These are phyloP conservation scores for Arothron firmamentum DNA, from an alignment of 2,113 vertebrate genomes.

Conservation along the genomic window DNA sequence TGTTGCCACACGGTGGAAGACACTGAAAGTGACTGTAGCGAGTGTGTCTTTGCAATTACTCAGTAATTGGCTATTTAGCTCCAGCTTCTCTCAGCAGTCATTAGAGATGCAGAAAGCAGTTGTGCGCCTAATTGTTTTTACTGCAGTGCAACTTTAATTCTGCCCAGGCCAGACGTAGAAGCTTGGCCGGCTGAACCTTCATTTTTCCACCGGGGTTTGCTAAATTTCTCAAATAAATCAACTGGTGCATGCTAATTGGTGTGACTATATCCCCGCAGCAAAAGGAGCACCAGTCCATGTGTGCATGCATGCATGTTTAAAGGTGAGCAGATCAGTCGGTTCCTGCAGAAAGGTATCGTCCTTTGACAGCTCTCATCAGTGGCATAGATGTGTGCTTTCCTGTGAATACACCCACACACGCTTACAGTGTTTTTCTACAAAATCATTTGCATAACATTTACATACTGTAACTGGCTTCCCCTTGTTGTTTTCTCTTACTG, in stretches of 20 bases:
- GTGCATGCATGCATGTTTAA: constrained; percentile 4
- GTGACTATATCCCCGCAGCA: constrained; percentile 41
- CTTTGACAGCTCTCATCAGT: constrained; percentile 24
- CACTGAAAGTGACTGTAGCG: neutral
- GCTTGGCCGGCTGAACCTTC: constrained; percentile 22
- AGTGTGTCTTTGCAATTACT: constrained; percentile 9
- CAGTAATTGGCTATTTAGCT: constrained; percentile 28
- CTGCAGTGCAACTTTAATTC: neutral
- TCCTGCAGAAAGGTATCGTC: constrained; percentile 21
- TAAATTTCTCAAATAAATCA: constrained; percentile 38
- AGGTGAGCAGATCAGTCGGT: constrained; percentile 16
- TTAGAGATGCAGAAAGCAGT: constrained; percentile 13
- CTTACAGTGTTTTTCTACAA: neutral
- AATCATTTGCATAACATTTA: neutral
- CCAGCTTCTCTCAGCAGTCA: constrained; percentile 13
- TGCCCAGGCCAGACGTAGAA: neutral
- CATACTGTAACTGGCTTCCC: neutral
- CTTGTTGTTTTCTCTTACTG: too few relatives aligned
- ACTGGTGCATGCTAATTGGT: constrained; percentile 59
- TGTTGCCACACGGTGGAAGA: too few relatives aligned
- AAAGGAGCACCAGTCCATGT: constrained; percentile 14
- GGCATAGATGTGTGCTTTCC: neutral
- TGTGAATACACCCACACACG: neutral
- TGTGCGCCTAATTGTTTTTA: constrained; percentile 31
- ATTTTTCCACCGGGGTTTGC: constrained; percentile 31